Base-by-base conservation (phyloP, 2,797 vertebrate genomes). In the Fundulus diaphanus region DNA sequence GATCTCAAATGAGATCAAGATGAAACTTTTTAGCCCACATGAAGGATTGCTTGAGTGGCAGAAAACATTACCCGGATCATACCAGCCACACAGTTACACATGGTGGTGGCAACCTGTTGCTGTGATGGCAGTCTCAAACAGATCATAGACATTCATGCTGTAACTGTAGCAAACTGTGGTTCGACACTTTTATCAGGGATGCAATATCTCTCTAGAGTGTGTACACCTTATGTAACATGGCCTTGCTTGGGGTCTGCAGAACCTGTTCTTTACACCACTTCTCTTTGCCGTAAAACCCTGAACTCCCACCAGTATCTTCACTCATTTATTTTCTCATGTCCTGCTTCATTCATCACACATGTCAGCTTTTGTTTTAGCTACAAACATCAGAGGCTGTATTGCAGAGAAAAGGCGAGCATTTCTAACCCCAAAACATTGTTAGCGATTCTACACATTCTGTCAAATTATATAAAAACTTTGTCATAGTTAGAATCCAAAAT, bases 241-340 rank as follows among this genome's bases (percentile, higher is more conserved):
- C 49, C 40, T 24, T 54, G 37, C 37, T 72, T 33, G 46, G 48
- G 20, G 70, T 68, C 84, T 29, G 31, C 35, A n/a, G 13, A 68
- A 11, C 37, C 74, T 27, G 11, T 79, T 78, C 70, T 52, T 56
- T 54, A 57, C 2, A 11, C 29, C 59, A 57, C 74, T 54, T 77
- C 61, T 44, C 35, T 33, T 59, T n/a, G 27, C 72, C 40, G 12
- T 71, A 48, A 73, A 40, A 71, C 51, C 72, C 6, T 69, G 68
- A 83, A 78, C 72, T 84, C 68, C 78, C 73, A 69, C 35, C 24
- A 29, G 24, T 40, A 40, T 84, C 72, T 77, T 59, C 48, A 78
- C 65, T 73, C 70, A 76, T 88, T 88, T 77, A 40, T 82, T 79
- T 81, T 85, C 52, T 68, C 67, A 59, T 76, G 68, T 84, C 79